Evolutionary conservation across 2,888 invertebrate species (phyloP).

Genomic region (Lasioglossum pauxillum): DNA sequence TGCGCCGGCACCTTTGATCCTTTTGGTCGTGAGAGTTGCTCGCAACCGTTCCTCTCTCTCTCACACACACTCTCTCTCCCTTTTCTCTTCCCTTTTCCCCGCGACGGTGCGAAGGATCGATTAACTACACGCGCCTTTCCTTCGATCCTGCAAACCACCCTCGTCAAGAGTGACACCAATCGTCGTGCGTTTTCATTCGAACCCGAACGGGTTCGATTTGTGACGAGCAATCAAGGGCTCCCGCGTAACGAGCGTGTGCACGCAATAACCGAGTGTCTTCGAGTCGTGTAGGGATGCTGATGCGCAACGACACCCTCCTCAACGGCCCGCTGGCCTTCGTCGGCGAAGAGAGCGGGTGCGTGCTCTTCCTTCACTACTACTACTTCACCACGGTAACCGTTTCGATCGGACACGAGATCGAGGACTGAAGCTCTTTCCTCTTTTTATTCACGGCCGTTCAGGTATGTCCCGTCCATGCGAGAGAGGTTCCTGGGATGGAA

Average conservation of each 20-base stretch:
- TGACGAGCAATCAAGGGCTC: not conserved
- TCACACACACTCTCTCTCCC: not conserved
- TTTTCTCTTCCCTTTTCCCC: not conserved
- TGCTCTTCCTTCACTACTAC: conserved; percentile 27
- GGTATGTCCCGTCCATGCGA: conserved; percentile 79
- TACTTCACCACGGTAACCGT: not conserved
- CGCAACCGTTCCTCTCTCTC: not conserved
- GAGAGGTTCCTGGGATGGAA: conserved; percentile 88
- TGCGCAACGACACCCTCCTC: conserved; percentile 78
- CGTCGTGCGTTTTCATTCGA: not conserved
- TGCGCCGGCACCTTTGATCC: conserved; percentile 24
- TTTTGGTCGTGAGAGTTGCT: conserved; percentile 6
- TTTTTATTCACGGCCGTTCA: conserved; percentile 42
- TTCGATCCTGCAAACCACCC: not conserved
- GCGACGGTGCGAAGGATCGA: not conserved
- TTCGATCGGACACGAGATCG: not conserved
- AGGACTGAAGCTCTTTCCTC: not conserved
- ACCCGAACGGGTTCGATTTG: not conserved
- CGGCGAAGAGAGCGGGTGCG: conserved; percentile 77
- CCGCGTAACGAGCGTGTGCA: conserved; percentile 24
- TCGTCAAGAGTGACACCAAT: not conserved
- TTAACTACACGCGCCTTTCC: not conserved
- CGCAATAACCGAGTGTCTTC: conserved; percentile 8
- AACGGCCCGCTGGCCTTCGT: conserved; percentile 80
- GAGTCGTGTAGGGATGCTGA: conserved; percentile 72